Conservation (phyloP, 1,140 invertebrate genomes). For the Oreohelix idahoensis region DNA sequence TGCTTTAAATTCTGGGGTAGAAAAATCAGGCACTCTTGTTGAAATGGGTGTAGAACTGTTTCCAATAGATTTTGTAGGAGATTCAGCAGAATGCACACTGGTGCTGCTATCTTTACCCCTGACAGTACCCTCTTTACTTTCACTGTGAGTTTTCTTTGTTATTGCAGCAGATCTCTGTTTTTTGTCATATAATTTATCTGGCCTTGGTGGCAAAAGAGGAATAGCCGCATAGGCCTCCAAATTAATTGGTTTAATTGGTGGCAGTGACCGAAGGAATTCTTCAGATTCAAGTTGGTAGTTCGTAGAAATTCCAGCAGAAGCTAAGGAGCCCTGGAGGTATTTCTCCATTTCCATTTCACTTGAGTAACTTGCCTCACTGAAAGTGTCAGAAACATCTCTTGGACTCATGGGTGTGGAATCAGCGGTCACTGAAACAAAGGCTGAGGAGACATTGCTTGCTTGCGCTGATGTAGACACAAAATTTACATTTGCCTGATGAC, state of each 20-base stretch:
- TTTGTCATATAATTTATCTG: not conserved
- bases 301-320: constrained; percentile 22
- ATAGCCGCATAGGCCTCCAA: constrained; percentile 35
- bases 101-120: not conserved
- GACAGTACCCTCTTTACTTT: not conserved
- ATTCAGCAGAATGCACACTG: not conserved
- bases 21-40: not conserved
- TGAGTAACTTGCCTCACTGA: constrained; percentile 52
- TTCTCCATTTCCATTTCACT: constrained; percentile 54
- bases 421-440: not conserved
- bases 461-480: not conserved
- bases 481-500: not conserved
- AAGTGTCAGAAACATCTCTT: constrained; percentile 35
- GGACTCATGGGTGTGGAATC: not conserved
- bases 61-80: not conserved
- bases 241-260: constrained; percentile 58
- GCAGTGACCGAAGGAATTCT: constrained; percentile 59
- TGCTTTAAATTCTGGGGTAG: not conserved
- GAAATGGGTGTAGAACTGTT: not conserved
- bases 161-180: constrained; percentile 14
- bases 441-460: not conserved
- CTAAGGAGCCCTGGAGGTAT: constrained; percentile 15
- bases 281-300: constrained; percentile 57
- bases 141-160: not conserved
- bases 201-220: constrained; percentile 18